Percentiles rank a stretch among this genome's conserved stretches.
Evolutionary conservation across 2,113 vertebrate genomes (phyloP).

Genomic region (Ageneiosus marmoratus): DNA sequence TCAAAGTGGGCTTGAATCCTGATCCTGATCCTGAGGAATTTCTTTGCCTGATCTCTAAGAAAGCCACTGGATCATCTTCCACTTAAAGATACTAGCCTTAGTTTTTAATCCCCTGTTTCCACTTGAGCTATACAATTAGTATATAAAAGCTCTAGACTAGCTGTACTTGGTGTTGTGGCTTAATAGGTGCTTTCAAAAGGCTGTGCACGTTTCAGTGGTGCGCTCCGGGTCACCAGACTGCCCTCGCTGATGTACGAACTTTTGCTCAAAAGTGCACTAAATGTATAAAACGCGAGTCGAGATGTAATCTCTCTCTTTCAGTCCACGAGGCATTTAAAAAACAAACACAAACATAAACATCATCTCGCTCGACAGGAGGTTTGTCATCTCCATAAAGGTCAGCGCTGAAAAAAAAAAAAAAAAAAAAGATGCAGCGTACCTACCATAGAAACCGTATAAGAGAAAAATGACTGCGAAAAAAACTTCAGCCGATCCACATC

Average conservation of each 20-base stretch:
- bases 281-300: background rate
- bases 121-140: too few relatives aligned
- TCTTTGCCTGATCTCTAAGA: background rate
- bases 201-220: conserved; percentile 12
- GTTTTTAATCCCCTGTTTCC: background rate
- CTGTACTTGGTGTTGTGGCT: background rate
- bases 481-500: background rate
- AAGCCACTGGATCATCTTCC: background rate
- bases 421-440: background rate
- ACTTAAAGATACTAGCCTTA: background rate
- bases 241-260: conserved; percentile 17
- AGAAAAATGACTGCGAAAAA: conserved; percentile 15
- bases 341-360: conserved; percentile 27
- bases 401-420: background rate
- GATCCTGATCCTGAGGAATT: too few relatives aligned
- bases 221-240: background rate
- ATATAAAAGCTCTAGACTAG: background rate
- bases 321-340: conserved; percentile 15
- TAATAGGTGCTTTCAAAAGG: conserved; percentile 16
- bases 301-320: conserved; percentile 23
- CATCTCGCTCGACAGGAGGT: conserved; percentile 3
- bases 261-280: conserved; percentile 1
- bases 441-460: background rate
- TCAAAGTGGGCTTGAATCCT: background rate
- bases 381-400: conserved; percentile 45